phyloP scores from a whole-genome alignment of 2,113 vertebrate genomes.

The Seriola rivoliana region DNA sequence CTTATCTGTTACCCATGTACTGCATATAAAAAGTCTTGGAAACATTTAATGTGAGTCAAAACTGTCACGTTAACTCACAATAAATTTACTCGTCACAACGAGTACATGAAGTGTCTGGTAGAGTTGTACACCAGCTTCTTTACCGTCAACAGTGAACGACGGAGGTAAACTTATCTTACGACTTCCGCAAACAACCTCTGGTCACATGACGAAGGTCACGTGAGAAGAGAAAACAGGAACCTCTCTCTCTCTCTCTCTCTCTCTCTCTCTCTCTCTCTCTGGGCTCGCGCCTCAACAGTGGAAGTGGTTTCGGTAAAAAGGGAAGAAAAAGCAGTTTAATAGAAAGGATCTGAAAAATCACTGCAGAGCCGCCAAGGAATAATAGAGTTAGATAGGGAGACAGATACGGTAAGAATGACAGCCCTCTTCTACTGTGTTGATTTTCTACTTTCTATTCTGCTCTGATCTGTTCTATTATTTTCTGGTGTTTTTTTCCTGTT shows the following conservation, averaged over 20 bases:
- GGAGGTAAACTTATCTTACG: too few relatives aligned
- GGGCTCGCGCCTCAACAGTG: background rate
- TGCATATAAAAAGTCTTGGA: background rate
- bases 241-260: too few relatives aligned
- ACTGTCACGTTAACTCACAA: too few relatives aligned
- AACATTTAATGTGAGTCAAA: background rate
- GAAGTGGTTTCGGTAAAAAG: constrained; percentile 44
- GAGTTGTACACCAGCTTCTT: background rate
- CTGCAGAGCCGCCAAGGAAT: background rate
- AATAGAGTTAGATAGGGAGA: background rate
- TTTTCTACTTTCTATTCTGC: background rate
- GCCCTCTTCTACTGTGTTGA: background rate
- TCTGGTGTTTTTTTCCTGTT: background rate
- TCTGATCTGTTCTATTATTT: background rate
- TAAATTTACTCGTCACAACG: background rate
- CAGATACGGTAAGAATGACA: background rate
- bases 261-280: too few relatives aligned
- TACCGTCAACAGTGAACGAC: background rate
- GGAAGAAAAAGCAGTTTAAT: background rate
- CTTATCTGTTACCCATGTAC: background rate
- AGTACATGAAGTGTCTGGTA: too few relatives aligned
- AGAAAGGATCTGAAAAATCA: constrained; percentile 38
- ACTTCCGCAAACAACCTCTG: constrained; percentile 44
- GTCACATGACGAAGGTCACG: constrained; percentile 72
- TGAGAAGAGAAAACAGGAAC: constrained; percentile 48